Evolutionary conservation across 2,888 invertebrate genomes (phyloP), one percentile per base, ranked within the genome.

Genomic region (Iselma pallidipennis): DNA sequence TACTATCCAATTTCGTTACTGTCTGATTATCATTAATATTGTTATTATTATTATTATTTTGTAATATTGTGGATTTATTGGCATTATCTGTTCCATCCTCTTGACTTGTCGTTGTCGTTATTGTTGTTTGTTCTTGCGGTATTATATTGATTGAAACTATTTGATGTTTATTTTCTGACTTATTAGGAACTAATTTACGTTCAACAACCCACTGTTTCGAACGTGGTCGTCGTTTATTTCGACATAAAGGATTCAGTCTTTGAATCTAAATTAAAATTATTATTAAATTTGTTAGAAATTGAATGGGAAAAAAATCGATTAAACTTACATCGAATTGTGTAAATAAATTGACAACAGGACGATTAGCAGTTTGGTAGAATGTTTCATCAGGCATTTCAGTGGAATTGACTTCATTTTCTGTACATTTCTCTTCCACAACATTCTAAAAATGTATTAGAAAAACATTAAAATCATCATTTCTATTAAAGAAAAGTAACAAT

Each of bases 191-290:
- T 70, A 92, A 82, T 74, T 90, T 85, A 5, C 93, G 83, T 80
- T 92, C 92, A 19, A 93, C 91, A 1, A 93, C 88, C 4, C 92
- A 88, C 74, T 88, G 88, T 70, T 86, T 85, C 37, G 84, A 70
- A 49, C 82, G 78, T 4, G 81, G 79, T 49, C 81, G 71, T 16
- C 83, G 72, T 5, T 84, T 83, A 61, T 79, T 79, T 33, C 83
- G 75, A 5, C 29, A 19, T 51, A 76, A 72, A 19, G 83, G 80
- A 64, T 76, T 77, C 58, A 82, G 65, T 59, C 74, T 76, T 67
- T 80, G 78, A 49, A 81, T 74, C 0, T 78, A 76, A 3, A 33
- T 37, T 6, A 37, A 37, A 16, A 28, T 19, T 48, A 55, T 33
- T 19, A 23, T 4, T 12, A 51, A 14, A 14, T 19, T 14, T 14